A percentile compares a stretch with the other conserved stretches of the same genome.
phyloP scores from a whole-genome alignment of 2,888 invertebrate species.

The Pyrocoelia pectoralis region DNA sequence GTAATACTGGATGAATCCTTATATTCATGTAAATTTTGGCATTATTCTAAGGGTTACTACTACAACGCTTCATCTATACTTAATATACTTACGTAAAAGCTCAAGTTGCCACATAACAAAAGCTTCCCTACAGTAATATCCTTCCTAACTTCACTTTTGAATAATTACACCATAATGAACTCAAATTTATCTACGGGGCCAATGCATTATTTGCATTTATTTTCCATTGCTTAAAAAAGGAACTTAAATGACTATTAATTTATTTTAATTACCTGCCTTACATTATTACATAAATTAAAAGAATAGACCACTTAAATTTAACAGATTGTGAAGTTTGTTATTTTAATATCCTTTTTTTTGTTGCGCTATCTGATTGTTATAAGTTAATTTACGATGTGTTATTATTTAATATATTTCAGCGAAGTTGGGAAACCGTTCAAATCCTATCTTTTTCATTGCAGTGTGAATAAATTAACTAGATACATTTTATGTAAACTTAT shows the following conservation, averaged over 20 bases:
- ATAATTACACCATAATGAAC: not conserved
- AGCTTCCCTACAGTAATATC: not conserved
- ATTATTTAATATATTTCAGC: not conserved
- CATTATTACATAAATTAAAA: no score
- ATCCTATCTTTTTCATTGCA: no score
- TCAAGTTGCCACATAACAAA: not conserved
- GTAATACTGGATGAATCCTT: not conserved
- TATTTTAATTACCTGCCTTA: no score
- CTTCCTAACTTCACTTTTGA: no score
- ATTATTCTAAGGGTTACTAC: not conserved
- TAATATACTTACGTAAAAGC: not conserved
- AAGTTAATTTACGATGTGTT: not conserved
- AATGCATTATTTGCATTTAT: not conserved
- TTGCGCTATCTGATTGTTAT: not conserved
- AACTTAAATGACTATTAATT: no score
- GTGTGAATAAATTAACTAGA: no score
- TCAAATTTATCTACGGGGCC: not conserved
- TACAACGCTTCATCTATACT: not conserved
- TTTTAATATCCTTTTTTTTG: not conserved
- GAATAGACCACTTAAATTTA: no score
- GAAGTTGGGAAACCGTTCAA: not conserved
- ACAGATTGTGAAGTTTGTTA: no score
- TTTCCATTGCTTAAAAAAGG: no score
- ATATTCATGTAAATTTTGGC: slow-evolving; percentile 5
- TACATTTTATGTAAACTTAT: no score